Evolutionary conservation across 2,797 vertebrate genomes (phyloP).

Genomic region (Salmo trutta): DNA sequence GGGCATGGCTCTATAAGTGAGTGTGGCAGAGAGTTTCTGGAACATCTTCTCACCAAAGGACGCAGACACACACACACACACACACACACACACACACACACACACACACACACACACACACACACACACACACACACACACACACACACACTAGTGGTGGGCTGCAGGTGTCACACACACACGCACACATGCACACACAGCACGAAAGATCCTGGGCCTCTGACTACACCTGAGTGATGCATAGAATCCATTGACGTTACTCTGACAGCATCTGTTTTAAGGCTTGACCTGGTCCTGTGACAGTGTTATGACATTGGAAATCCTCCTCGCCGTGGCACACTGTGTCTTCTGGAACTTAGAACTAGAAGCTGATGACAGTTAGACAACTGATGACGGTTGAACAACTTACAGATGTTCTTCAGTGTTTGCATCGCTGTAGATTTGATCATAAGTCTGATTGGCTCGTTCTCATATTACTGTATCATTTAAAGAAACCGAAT

Average conservation of each 20-base stretch:
- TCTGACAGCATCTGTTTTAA: conserved; percentile 46
- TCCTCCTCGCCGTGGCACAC: not conserved
- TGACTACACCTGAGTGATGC: not conserved
- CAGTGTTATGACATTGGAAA: conserved; percentile 2
- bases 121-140: conserved; percentile 1
- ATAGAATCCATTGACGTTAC: conserved; percentile 12
- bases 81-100: not conserved
- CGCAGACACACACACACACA: not conserved
- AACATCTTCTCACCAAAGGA: conserved; percentile 57
- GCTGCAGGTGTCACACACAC: conserved; percentile 54
- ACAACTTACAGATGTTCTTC: not conserved
- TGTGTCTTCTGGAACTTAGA: not conserved
- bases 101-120: not conserved
- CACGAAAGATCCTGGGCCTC: conserved; percentile 23
- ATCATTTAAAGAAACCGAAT: not conserved
- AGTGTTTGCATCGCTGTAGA: not conserved
- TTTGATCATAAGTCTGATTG: not conserved
- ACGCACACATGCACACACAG: conserved; percentile 22
- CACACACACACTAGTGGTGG: not conserved
- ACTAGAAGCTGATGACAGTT: not conserved
- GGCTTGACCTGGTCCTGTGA: conserved; percentile 55
- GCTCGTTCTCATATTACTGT: not conserved
- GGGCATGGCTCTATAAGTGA: conserved; percentile 30
- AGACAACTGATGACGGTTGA: not conserved
- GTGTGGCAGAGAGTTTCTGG: conserved; percentile 54